Percentiles rank a stretch among this genome's conserved stretches.
Evolutionary conservation across 92 coral and sea anemone genomes (phyloP).

Genomic region (Actinostola sp.): DNA sequence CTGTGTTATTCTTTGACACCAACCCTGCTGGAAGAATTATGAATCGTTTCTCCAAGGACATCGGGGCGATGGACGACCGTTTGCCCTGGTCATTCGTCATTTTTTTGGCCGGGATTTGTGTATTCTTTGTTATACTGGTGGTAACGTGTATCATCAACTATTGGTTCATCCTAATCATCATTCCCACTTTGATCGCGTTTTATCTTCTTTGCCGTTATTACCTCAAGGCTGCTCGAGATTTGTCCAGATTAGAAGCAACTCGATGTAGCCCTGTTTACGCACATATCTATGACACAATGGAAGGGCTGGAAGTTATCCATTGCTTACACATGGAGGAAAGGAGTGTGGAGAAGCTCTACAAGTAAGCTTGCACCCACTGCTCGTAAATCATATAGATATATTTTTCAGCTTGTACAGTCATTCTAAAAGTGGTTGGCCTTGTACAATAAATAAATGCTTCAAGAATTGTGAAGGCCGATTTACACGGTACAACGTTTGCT

Average conservation of each 20-base stretch:
- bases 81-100: conserved; percentile 1
- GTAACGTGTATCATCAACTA: background rate
- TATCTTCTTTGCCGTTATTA: conserved; percentile 24
- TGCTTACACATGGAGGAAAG: conserved; percentile 32
- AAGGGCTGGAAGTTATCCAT: conserved; percentile 61
- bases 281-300: conserved; percentile 62
- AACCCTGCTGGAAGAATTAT: conserved; percentile 48
- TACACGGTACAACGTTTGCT: too few relatives aligned
- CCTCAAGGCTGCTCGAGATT: conserved; percentile 59
- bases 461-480: too few relatives aligned
- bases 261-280: conserved; percentile 68
- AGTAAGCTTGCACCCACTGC: background rate
- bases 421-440: too few relatives aligned
- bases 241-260: conserved; percentile 68
- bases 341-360: conserved; percentile 15
- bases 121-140: background rate
- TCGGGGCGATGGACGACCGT: conserved; percentile 23
- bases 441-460: too few relatives aligned
- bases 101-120: background rate
- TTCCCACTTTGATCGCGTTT: conserved; percentile 2
- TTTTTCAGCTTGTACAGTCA: too few relatives aligned
- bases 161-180: conserved; percentile 11
- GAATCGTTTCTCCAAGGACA: conserved; percentile 39
- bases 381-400: too few relatives aligned
- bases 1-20: conserved; percentile 53